Conservation (phyloP, 2,797 vertebrate species). For the Buceros bicornis region DNA sequence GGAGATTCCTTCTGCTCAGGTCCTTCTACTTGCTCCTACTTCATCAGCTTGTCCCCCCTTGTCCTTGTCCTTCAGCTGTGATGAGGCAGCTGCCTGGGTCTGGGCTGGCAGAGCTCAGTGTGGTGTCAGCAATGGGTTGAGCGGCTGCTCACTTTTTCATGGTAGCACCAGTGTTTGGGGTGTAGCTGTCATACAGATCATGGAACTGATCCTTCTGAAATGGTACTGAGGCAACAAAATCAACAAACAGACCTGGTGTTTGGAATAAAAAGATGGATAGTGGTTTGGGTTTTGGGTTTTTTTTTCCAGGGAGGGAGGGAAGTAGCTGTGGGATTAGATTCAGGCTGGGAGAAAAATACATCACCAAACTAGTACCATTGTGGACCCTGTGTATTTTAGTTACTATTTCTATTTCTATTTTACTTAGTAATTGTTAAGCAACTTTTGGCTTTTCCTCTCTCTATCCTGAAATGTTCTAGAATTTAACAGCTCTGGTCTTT, state of each 20-base stretch:
- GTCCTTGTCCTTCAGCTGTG: not conserved
- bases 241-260: fast-evolving
- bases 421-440: not conserved
- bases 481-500: not conserved
- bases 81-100: not conserved
- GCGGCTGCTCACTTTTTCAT: not conserved
- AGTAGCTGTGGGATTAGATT: not conserved
- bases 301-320: not conserved
- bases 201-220: not conserved
- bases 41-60: not conserved
- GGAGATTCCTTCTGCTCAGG: not conserved
- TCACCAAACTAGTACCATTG: not conserved
- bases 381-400: not conserved
- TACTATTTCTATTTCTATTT: not conserved
- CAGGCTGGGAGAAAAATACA: not conserved
- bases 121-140: not conserved
- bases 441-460: not conserved
- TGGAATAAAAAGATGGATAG: not conserved
- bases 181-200: not conserved
- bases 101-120: not conserved
- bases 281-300: fast-evolving
- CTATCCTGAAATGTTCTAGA: not conserved
- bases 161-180: fast-evolving
- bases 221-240: not conserved
- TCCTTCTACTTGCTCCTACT: not conserved